Conservation (phyloP, 2,113 vertebrate species). For the Vidua macroura region DNA sequence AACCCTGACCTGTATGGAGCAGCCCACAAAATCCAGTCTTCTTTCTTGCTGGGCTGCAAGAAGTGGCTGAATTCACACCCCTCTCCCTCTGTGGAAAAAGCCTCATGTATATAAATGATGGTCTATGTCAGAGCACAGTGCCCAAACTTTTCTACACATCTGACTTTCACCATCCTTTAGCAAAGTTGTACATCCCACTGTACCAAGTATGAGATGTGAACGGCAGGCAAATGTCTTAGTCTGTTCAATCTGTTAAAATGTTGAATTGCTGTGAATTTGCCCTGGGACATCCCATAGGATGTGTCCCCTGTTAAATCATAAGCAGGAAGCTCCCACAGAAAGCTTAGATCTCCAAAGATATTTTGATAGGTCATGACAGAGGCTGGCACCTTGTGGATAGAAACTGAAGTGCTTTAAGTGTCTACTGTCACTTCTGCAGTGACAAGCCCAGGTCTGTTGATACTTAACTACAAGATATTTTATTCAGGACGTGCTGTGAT, state of each 20-base stretch:
- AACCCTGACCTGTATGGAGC: conserved; percentile 7
- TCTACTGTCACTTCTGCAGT: background rate
- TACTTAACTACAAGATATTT: background rate
- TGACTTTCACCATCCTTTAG: background rate
- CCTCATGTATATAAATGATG: background rate
- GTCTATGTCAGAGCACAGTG: background rate
- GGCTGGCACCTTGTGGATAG: background rate
- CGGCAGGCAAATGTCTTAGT: background rate
- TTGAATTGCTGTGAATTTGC: background rate
- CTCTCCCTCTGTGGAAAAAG: background rate
- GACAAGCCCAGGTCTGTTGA: background rate
- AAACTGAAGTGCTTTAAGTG: background rate
- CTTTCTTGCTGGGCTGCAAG: background rate
- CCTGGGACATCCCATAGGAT: background rate
- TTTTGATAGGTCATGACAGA: background rate
- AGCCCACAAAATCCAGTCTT: background rate
- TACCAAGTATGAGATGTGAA: background rate
- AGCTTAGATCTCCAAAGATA: background rate
- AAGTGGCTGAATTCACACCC: background rate
- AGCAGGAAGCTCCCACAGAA: background rate
- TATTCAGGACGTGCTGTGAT: background rate
- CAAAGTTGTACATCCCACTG: background rate
- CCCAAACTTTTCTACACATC: background rate
- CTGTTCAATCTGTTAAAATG: background rate
- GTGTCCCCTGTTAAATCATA: background rate